These are phyloP conservation scores for Callionymus lyra DNA, from an alignment of 2,113 vertebrate species.

Conservation along the genomic window DNA sequence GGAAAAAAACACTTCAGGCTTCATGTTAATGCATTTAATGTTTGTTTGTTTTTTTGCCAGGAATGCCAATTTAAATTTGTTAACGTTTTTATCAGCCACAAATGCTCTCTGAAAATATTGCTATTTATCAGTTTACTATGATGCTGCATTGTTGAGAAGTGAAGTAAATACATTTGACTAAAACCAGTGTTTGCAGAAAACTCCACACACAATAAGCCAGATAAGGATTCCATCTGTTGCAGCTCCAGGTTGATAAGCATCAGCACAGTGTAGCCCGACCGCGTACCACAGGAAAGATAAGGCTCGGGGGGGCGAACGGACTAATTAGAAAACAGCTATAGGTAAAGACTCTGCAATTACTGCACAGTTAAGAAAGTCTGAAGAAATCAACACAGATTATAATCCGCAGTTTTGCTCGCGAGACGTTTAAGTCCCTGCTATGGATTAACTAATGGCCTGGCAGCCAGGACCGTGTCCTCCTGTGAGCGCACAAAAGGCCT, in stretches of 20 bases:
- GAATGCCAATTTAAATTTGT: no score
- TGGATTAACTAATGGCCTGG: slow-evolving; percentile 37
- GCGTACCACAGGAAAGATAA: slow-evolving; percentile 14
- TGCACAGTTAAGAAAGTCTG: slow-evolving; percentile 30
- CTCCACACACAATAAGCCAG: no score
- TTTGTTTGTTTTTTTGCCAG: no score
- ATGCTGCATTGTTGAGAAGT: no score
- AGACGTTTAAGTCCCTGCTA: slow-evolving; percentile 31
- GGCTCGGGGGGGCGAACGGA: slow-evolving; percentile 13
- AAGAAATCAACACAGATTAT: slow-evolving; percentile 41
- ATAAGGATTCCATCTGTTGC: no score
- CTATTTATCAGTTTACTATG: no score
- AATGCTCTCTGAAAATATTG: no score
- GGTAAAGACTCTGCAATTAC: slow-evolving; percentile 45
- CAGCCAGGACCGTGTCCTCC: slow-evolving; percentile 5
- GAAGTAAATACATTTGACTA: no score
- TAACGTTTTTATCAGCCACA: no score
- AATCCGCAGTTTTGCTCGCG: slow-evolving; percentile 26
- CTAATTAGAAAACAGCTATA: slow-evolving; percentile 35
- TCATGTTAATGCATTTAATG: no score
- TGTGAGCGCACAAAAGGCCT: neutral
- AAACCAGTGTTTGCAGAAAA: no score
- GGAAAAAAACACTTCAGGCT: no score
- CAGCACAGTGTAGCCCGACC: slow-evolving; percentile 9
- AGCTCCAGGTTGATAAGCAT: slow-evolving; percentile 19